A percentile compares a stretch with the other conserved stretches of the same genome.
Conservation (phyloP, 2,113 vertebrate species). For the Ictalurus punctatus region DNA sequence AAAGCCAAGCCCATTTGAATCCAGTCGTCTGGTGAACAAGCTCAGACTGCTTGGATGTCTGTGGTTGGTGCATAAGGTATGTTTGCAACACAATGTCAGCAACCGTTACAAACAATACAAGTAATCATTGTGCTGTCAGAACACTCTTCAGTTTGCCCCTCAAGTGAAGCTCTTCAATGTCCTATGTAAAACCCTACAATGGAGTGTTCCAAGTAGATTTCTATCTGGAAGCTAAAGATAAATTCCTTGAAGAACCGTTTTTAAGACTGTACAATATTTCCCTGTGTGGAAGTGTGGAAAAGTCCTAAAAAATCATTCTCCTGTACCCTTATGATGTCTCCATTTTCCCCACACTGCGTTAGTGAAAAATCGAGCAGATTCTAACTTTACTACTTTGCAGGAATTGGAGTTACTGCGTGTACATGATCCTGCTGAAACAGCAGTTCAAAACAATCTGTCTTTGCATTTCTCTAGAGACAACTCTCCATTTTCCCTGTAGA, state of each 20-base stretch:
- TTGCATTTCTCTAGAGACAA: background rate
- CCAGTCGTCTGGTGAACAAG: background rate
- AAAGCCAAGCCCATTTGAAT: background rate
- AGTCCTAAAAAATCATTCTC: background rate
- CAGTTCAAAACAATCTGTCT: conserved; percentile 27
- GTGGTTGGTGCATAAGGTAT: background rate
- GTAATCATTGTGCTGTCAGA: background rate
- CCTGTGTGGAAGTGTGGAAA: background rate
- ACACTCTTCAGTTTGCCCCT: background rate
- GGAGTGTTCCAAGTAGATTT: background rate
- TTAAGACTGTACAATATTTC: background rate
- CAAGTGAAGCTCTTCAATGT: background rate
- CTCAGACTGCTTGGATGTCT: conserved; percentile 21
- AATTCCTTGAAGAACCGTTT: background rate
- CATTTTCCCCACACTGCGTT: background rate
- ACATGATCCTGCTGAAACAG: conserved; percentile 17
- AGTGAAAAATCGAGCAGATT: conserved; percentile 22
- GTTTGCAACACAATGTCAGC: background rate
- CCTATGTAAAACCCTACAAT: background rate
- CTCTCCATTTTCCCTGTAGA: conserved; percentile 1
- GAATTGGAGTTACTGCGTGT: background rate
- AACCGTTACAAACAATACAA: background rate
- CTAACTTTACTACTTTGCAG: conserved; percentile 7
- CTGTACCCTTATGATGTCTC: background rate
- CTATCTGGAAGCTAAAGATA: background rate